Percentiles rank a stretch among this genome's conserved stretches.
phyloP scores from a whole-genome alignment of 2,888 invertebrate species.

The Sialis fuliginosa region DNA sequence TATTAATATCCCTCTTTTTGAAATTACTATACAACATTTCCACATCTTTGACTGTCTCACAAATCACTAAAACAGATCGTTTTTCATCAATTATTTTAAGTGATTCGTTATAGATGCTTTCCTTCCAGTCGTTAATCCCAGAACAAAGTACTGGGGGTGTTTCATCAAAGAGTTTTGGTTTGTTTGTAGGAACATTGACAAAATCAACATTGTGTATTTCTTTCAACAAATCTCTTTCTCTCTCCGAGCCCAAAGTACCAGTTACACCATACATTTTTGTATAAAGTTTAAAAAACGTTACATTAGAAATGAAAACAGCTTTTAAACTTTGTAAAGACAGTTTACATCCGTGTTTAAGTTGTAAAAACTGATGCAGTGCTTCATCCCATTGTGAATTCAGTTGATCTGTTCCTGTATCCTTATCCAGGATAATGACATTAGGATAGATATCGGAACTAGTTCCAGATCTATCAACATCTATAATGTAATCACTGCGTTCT shows the following conservation, averaged over 20 bases:
- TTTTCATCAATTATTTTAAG: conserved; percentile 7
- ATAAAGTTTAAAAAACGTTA: conserved; percentile 12
- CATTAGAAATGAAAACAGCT: conserved; percentile 22
- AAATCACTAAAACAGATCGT: conserved; percentile 17
- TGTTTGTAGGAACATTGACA: conserved; percentile 16
- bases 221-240: conserved; percentile 16
- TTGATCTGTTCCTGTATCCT: conserved; percentile 21
- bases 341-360: conserved; percentile 21
- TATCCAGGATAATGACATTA: conserved; percentile 16
- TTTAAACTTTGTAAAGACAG: conserved; percentile 18
- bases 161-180: conserved; percentile 13
- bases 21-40: conserved; percentile 9
- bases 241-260: conserved; percentile 19
- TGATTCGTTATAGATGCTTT: conserved; percentile 5
- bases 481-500: conserved; percentile 16
- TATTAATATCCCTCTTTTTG: not conserved
- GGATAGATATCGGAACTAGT: conserved; percentile 10
- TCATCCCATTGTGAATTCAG: conserved; percentile 20
- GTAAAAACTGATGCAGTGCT: conserved; percentile 23
- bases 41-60: conserved; percentile 12
- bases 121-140: conserved; percentile 7
- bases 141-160: conserved; percentile 9
- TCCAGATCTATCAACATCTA: conserved; percentile 15
- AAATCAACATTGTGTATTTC: conserved; percentile 16
- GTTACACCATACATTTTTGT: conserved; percentile 19